Evolutionary conservation across 2,888 invertebrate species (phyloP).

Genomic region (Nymphalis c-album): DNA sequence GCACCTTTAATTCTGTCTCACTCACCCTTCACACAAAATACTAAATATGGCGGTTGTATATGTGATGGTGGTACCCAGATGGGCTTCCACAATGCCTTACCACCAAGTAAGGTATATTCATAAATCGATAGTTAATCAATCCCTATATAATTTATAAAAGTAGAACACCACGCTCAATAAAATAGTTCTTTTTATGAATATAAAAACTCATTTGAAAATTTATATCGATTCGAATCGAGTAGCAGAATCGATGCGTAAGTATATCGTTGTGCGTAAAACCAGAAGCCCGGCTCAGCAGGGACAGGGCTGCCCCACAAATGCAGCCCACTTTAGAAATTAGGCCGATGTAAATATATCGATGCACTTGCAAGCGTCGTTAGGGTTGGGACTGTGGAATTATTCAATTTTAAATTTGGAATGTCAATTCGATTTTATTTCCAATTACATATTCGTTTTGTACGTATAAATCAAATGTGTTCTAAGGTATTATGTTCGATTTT

Average conservation of each 20-base stretch:
- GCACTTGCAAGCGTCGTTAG: constrained; percentile 73
- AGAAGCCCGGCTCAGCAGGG: constrained; percentile 34
- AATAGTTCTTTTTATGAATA: background rate
- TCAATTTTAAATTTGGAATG: background rate
- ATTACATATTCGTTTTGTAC: too few species aligned
- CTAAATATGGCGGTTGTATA: too few species aligned
- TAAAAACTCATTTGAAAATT: background rate
- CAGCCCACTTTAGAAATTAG: constrained; percentile 81
- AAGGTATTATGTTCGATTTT: too few species aligned
- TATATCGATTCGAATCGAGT: constrained; percentile 7
- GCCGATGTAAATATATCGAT: constrained; percentile 77
- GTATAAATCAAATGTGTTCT: too few species aligned
- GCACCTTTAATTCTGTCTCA: too few species aligned
- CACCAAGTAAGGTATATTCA: background rate
- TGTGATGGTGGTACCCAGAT: too few species aligned
- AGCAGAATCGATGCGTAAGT: background rate
- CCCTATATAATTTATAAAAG: background rate
- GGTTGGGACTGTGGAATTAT: constrained; percentile 46
- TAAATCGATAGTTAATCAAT: background rate
- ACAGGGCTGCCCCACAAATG: constrained; percentile 79
- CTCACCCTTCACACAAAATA: too few species aligned
- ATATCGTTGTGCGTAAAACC: constrained; percentile 26
- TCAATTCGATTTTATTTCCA: too few species aligned
- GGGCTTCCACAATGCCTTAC: too few species aligned
- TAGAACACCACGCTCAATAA: background rate